Evolutionary conservation across 2,888 invertebrate genomes (phyloP), one percentile per base, ranked within the genome.

Genomic region (Nemurella pictetii): DNA sequence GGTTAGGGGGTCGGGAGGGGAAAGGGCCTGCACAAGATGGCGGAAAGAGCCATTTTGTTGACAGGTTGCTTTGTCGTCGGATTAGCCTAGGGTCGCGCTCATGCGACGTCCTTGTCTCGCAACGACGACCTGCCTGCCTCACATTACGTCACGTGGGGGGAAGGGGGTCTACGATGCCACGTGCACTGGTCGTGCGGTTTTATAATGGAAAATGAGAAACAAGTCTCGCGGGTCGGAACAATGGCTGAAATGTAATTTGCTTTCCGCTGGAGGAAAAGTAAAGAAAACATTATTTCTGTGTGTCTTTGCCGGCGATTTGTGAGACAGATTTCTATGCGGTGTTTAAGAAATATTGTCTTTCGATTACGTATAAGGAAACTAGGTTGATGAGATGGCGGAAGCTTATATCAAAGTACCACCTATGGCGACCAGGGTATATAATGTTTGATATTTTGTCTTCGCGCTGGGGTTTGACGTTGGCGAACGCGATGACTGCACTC

Each of bases 41-140:
- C 28, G 78, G 30, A 15, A 27, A 78, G 78, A 78, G 78, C 78
- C 78, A 78, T 78, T 78, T 78, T 78, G 78, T 78, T 78, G 78
- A 78, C 78, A 78, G 78, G 29, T 30, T 78, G 78, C 28, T 78
- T 78, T 78, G 78, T 78, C 78, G 78, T 78, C 28, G n/a, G 78
- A 78, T 78, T 78, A 78, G 30, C 78, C 78, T 78, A 27, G 78
- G 78, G 78, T 78, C 28, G 78, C 3, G 30, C 27, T 29, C 12
- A 4, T 25, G 30, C 30, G 30, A 55, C 55, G 55, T 55, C 55
- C 55, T 55, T 55, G 55, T 55, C 55, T 55, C 55, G 55, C n/a
- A n/a, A n/a, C n/a, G n/a, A n/a, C n/a, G n/a, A n/a, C 55, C 55
- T 20, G 55, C 20, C 55, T 12, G 55, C 55, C 15, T 55, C 55